phyloP scores from a whole-genome alignment of 2,888 invertebrate genomes.

The Slavum lentiscoides region DNA sequence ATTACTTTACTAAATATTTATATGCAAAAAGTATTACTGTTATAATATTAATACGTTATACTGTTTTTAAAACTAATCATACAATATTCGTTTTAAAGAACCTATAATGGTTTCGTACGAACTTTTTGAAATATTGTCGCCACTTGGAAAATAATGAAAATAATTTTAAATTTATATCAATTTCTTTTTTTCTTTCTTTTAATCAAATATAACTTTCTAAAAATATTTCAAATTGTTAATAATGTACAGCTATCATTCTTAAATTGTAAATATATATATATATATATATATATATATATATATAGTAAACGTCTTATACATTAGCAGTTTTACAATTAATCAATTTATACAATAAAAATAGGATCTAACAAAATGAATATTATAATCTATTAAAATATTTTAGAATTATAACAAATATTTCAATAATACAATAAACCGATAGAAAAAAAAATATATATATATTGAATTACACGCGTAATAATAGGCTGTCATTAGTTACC shows the following conservation, averaged over 20 bases:
- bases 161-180: background rate
- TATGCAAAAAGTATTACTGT: too few species aligned
- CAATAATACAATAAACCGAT: constrained; percentile 10
- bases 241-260: constrained; percentile 17
- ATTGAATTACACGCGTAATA: background rate
- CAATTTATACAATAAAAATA: constrained; percentile 26
- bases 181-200: constrained; percentile 13
- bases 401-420: constrained; percentile 19
- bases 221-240: constrained; percentile 32
- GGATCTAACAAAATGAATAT: constrained; percentile 5
- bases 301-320: constrained; percentile 11
- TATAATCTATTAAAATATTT: constrained; percentile 19
- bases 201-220: constrained; percentile 37
- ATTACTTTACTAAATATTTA: too few species aligned
- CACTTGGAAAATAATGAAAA: constrained; percentile 5
- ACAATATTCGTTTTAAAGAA: too few species aligned
- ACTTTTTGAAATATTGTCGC: background rate
- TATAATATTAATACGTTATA: too few species aligned
- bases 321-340: constrained; percentile 2
- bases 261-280: constrained; percentile 19
- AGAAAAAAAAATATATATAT: background rate
- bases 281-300: too few species aligned
- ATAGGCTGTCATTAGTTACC: background rate
- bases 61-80: too few species aligned
- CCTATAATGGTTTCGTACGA: background rate